phyloP scores from a whole-genome alignment of 2,888 invertebrate species.

The Dynastes maya region DNA sequence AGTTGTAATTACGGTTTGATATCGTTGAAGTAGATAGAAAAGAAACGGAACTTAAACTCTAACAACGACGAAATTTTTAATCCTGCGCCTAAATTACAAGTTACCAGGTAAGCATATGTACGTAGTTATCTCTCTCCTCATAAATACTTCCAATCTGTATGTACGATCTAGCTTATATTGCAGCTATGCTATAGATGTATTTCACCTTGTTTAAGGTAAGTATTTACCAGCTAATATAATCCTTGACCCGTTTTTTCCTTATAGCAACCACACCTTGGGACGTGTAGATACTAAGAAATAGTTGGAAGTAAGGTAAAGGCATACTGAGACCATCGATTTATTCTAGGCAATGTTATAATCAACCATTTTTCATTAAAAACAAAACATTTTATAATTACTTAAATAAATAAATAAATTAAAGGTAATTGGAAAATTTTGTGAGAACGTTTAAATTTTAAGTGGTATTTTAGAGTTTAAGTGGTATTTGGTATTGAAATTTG shows the following conservation, averaged over 20 bases:
- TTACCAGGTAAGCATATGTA: too few relatives aligned
- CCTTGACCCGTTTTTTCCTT: slow-evolving; percentile 36
- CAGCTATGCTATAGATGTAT: background rate
- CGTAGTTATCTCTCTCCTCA: background rate
- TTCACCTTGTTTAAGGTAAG: background rate
- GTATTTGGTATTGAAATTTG: too few relatives aligned
- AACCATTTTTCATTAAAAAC: too few relatives aligned
- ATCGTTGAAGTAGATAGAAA: background rate
- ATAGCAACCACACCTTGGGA: slow-evolving; percentile 1
- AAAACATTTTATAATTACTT: too few relatives aligned
- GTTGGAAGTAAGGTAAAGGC: too few relatives aligned
- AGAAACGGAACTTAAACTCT: background rate
- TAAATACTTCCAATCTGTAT: background rate
- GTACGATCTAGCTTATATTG: background rate
- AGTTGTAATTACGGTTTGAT: slow-evolving; percentile 4
- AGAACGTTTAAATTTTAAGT: too few relatives aligned
- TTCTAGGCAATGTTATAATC: too few relatives aligned
- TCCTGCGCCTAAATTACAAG: background rate
- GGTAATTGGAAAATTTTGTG: too few relatives aligned
- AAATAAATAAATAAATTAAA: too few relatives aligned
- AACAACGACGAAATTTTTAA: background rate
- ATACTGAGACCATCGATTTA: background rate
- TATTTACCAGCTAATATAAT: slow-evolving; percentile 5
- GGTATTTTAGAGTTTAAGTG: too few relatives aligned
- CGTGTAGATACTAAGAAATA: too few relatives aligned